Conservation (phyloP, 2,888 invertebrate species). For the Phyllotreta striolata region DNA sequence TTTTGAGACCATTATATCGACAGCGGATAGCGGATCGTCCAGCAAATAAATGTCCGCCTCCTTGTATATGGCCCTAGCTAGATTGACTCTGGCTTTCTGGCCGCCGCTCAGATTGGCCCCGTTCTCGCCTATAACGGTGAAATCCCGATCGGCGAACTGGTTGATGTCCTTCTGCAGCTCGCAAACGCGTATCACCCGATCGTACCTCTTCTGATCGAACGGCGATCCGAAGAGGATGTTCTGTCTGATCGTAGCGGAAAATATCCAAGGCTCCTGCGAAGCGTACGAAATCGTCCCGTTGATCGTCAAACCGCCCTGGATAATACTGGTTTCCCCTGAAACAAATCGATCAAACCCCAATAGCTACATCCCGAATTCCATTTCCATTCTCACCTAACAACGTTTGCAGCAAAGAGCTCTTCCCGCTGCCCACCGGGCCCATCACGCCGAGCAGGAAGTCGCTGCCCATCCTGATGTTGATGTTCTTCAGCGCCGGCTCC, state of each 20-base stretch:
- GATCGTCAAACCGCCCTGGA: constrained; percentile 68
- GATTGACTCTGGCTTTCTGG: constrained; percentile 85
- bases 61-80: constrained; percentile 84
- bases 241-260: constrained; percentile 81
- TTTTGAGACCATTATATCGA: constrained; percentile 85
- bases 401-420: constrained; percentile 61
- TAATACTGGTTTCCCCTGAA: constrained; percentile 54
- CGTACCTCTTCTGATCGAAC: constrained; percentile 72
- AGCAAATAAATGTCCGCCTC: constrained; percentile 84
- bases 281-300: constrained; percentile 77
- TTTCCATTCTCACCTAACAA: constrained; percentile 48
- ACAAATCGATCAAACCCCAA: constrained; percentile 45
- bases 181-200: constrained; percentile 72
- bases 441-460: constrained; percentile 63
- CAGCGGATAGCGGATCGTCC: constrained; percentile 89
- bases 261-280: constrained; percentile 85
- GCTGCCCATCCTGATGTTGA: constrained; percentile 65
- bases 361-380: background rate
- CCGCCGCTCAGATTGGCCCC: constrained; percentile 78
- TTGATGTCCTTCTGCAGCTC: constrained; percentile 75
- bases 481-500: constrained; percentile 63
- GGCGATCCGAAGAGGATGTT: constrained; percentile 88
- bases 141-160: constrained; percentile 78
- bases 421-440: constrained; percentile 66
- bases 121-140: constrained; percentile 77